Evolutionary conservation across 2,888 invertebrate genomes (phyloP), one percentile per base, ranked within the genome.

Genomic region (Drosophila paucipuncta): DNA sequence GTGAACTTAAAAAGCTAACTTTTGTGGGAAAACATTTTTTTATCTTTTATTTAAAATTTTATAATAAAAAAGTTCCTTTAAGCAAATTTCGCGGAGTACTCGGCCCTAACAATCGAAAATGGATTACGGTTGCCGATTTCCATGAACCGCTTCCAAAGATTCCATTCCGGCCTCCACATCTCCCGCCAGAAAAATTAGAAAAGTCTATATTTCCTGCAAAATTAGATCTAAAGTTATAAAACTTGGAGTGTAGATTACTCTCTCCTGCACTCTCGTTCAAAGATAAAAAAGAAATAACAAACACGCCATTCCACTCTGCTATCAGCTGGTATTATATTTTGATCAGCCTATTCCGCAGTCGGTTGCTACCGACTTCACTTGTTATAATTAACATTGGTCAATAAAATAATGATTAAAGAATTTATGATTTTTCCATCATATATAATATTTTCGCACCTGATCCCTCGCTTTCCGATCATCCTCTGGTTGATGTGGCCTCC

Each of bases 401-500:
- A 11, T n/a, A 43, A 47, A 25, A 25, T 16, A 9, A 7, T 47
- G 25, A 25, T 9, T 7, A 7, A 25, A 16, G 47, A 25, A 47
- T 25, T 47, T 25, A 47, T 47, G 5, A 25, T 35, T 35, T 18
- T 25, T 9, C 5, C 4, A 39, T 55, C 18, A 30, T 16, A 6
- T 5, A 16, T 10, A 16, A 16, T 11, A 16, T 11, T 0, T 22
- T 30, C 71, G 78, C 61, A 95, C 96, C 94, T 98, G 98, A 92
- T 97, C 97, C 89, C 96, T 95, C 47, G 97, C 97, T 93, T 97
- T 97, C 61, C 97, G 95, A 85, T 97, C 97, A 76, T 97, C 97
- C 57, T 97, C 95, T 30, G 96, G 96, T 18, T 96, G 96, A 58
- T 97, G 96, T 37, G 96, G 95, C 72, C 96, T 94, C 49, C 96